phyloP scores from a whole-genome alignment of 1,140 invertebrate genomes.

The Drosophila parabipectinata region DNA sequence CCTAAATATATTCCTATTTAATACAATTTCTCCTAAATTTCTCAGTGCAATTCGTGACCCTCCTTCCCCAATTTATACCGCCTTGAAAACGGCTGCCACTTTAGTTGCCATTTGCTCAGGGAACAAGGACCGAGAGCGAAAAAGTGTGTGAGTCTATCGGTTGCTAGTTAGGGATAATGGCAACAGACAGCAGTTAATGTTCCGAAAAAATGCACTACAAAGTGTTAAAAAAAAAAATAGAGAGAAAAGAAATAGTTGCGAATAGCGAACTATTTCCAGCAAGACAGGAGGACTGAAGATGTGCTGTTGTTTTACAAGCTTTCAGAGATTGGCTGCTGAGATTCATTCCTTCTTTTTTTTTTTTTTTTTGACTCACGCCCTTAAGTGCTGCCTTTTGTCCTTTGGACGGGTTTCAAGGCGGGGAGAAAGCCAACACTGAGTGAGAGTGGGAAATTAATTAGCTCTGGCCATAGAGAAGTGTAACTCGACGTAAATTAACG shows the following conservation, averaged over 20 bases:
- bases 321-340: conserved; percentile 29
- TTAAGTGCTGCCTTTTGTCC: conserved; percentile 40
- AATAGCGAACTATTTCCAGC: conserved; percentile 27
- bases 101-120: conserved; percentile 57
- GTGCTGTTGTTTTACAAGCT: conserved; percentile 46
- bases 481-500: conserved; percentile 1
- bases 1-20: background rate
- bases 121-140: conserved; percentile 39
- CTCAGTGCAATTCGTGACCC: background rate
- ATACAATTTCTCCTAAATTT: background rate
- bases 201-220: conserved; percentile 70
- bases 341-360: conserved; percentile 18
- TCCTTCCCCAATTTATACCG: background rate
- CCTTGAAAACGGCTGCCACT: conserved; percentile 48
- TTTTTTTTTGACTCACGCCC: conserved; percentile 8
- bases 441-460: conserved; percentile 63
- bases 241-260: conserved; percentile 3
- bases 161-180: conserved; percentile 70
- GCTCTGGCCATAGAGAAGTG: conserved; percentile 35
- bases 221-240: conserved; percentile 54
- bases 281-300: conserved; percentile 14
- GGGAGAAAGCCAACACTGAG: conserved; percentile 26
- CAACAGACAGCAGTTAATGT: conserved; percentile 76
- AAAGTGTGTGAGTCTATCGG: conserved; percentile 62
- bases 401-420: conserved; percentile 11